A percentile compares a stretch with the other conserved stretches of the same genome.
These are phyloP conservation scores for Chromis chromis DNA, from an alignment of 2,797 vertebrate species.

Conservation along the genomic window DNA sequence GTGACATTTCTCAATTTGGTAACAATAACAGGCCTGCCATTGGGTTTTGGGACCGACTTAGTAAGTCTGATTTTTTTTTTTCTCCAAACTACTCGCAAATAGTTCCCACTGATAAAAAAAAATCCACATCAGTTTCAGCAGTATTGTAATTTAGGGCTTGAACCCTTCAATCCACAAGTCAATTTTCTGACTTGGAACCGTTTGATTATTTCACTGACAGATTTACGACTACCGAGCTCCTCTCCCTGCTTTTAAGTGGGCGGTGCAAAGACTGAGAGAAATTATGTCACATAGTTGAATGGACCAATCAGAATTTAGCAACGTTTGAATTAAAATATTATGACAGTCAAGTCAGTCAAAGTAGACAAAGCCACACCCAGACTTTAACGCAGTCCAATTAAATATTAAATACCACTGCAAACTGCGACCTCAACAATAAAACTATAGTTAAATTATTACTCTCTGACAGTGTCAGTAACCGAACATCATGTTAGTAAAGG, in stretches of 20 bases:
- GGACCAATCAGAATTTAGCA: slow-evolving; percentile 16
- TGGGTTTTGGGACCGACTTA: neutral
- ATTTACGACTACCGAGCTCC: neutral
- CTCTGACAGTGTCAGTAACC: neutral
- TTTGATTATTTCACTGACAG: neutral
- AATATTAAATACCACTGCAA: neutral
- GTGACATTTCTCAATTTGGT: too few species aligned
- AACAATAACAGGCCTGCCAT: too few species aligned
- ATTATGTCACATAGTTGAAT: neutral
- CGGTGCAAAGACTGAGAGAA: neutral
- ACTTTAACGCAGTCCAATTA: neutral
- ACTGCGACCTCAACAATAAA: neutral
- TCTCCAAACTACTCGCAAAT: too few species aligned
- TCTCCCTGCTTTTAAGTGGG: slow-evolving; percentile 3
- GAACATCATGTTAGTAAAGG: neutral
- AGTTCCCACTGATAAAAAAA: too few species aligned
- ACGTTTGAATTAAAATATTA: slow-evolving; percentile 8
- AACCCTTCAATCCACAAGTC: neutral
- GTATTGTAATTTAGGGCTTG: neutral
- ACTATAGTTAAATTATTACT: neutral
- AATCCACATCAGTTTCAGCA: too few species aligned
- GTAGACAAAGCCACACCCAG: neutral
- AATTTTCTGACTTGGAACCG: neutral
- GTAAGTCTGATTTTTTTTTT: neutral
- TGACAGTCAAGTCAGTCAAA: slow-evolving; percentile 8